phyloP scores from a whole-genome alignment of 1,140 invertebrate species.

The Drosophila setifemur region DNA sequence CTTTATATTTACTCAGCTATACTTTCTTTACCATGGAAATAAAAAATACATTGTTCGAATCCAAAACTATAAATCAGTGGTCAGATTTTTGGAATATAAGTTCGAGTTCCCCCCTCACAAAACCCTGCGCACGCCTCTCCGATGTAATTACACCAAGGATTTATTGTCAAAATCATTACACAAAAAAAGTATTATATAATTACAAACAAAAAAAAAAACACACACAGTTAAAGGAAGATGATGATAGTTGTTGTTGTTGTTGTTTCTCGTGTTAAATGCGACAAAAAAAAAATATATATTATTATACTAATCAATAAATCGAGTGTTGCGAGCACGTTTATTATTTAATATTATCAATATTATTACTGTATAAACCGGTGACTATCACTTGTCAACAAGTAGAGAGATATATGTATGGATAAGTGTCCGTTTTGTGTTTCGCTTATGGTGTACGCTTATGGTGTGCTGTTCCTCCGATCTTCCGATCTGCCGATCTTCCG shows the following conservation, averaged over 20 bases:
- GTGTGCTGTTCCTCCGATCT: conserved; percentile 26
- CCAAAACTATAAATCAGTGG: no score
- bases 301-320: conserved; percentile 41
- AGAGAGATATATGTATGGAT: conserved; percentile 41
- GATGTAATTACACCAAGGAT: conserved; percentile 65
- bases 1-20: no score
- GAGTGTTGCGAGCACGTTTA: conserved; percentile 34
- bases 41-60: no score
- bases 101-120: no score
- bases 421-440: conserved; percentile 29
- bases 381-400: conserved; percentile 55
- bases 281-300: conserved; percentile 35
- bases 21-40: no score
- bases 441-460: conserved; percentile 27
- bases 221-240: conserved; percentile 23
- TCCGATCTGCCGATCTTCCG: no score
- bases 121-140: neutral
- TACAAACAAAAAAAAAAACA: conserved; percentile 62
- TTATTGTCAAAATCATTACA: conserved; percentile 74
- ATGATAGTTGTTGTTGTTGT: conserved; percentile 44
- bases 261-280: conserved; percentile 37
- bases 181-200: conserved; percentile 55
- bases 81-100: no score
- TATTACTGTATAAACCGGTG: conserved; percentile 55
- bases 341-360: conserved; percentile 41